phyloP scores from a whole-genome alignment of 2,888 invertebrate genomes.

The Lycaena phlaeas region DNA sequence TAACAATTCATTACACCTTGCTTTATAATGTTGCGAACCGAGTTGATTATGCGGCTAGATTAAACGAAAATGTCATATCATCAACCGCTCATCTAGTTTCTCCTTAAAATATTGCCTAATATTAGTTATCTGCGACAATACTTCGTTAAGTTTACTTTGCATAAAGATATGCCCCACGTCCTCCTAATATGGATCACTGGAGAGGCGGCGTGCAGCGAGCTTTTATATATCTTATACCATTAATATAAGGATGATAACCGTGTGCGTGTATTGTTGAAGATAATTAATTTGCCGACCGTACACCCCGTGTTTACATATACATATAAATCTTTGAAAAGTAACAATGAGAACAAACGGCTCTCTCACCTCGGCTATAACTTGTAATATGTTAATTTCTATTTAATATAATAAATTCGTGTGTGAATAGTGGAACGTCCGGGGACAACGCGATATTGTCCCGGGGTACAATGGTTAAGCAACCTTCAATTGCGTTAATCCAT shows the following conservation, averaged over 20 bases:
- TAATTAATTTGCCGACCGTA: slow-evolving; percentile 12
- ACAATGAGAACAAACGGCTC: slow-evolving; percentile 46
- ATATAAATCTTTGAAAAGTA: slow-evolving; percentile 51
- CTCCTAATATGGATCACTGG: neutral
- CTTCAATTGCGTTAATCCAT: slow-evolving; percentile 61
- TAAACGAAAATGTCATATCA: slow-evolving; percentile 30
- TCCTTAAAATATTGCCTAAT: slow-evolving; percentile 34
- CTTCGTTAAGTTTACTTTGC: slow-evolving; percentile 53
- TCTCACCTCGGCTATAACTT: slow-evolving; percentile 40
- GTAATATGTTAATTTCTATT: slow-evolving; percentile 69
- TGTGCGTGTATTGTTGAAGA: slow-evolving; percentile 7
- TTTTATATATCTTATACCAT: slow-evolving; percentile 4
- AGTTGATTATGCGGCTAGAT: slow-evolving; percentile 9
- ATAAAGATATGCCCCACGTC: slow-evolving; percentile 33
- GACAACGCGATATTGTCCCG: slow-evolving; percentile 29
- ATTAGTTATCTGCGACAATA: slow-evolving; percentile 48
- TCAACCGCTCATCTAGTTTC: slow-evolving; percentile 36
- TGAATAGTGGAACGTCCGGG: slow-evolving; percentile 42
- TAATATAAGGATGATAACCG: slow-evolving; percentile 10
- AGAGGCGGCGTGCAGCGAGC: slow-evolving; percentile 7
- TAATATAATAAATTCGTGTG: slow-evolving; percentile 58
- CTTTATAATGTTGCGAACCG: neutral
- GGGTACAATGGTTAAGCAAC: slow-evolving; percentile 32
- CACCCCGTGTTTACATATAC: slow-evolving; percentile 53
- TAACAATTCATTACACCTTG: slow-evolving; percentile 2